phyloP scores from a whole-genome alignment of 2,113 vertebrate species.

The Hydrolagus affinis region DNA sequence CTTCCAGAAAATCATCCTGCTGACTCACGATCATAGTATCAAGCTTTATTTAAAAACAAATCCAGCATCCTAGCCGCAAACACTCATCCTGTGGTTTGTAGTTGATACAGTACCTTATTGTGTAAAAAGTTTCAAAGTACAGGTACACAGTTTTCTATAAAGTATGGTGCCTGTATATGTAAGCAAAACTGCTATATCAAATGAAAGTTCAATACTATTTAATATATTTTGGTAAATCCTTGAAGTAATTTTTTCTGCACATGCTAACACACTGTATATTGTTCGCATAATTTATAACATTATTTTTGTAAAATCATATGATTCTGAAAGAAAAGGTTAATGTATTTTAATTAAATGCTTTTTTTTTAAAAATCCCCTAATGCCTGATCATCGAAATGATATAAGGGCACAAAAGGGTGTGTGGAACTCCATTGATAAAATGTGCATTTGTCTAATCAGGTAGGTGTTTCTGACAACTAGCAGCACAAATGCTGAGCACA shows the following conservation, averaged over 20 bases:
- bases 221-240: neutral
- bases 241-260: neutral
- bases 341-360: neutral
- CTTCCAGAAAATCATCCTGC: no score
- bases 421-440: neutral
- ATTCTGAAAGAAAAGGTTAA: neutral
- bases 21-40: no score
- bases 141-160: no score
- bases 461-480: constrained; percentile 20
- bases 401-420: neutral
- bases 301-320: neutral
- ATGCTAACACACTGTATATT: neutral
- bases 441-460: neutral
- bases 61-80: no score
- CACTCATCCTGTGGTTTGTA: no score
- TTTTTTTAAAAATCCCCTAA: neutral
- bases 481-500: neutral
- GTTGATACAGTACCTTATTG: no score
- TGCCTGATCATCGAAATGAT: neutral
- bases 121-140: no score
- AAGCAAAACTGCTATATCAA: no score
- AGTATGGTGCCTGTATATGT: no score
- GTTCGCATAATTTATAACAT: no score
- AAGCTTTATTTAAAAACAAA: no score
- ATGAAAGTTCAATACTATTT: no score